Conservation (phyloP, 1,140 invertebrate species). For the Spodoptera frugiperda region DNA sequence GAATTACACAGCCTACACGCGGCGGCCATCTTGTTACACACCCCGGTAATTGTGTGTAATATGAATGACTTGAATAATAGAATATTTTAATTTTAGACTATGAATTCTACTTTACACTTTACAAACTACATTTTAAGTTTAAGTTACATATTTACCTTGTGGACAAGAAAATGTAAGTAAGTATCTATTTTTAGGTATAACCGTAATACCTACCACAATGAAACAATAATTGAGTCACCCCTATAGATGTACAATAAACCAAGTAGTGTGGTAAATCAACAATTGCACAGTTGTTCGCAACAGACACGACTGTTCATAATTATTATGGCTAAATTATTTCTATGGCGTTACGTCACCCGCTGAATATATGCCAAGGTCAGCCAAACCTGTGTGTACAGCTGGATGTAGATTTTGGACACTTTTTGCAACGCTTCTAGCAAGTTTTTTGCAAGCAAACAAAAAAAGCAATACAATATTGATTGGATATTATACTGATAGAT, state of each 20-base stretch:
- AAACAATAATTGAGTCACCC: neutral
- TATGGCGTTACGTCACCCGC: constrained; percentile 8
- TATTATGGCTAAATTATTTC: constrained; percentile 26
- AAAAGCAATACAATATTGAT: neutral
- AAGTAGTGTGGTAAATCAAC: neutral
- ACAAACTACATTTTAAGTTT: too few relatives aligned
- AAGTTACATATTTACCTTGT: too few relatives aligned
- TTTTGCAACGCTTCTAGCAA: neutral
- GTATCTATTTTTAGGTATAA: too few relatives aligned
- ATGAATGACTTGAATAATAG: too few relatives aligned
- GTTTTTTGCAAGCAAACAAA: constrained; percentile 4
- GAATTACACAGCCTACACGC: neutral
- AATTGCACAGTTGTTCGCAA: neutral
- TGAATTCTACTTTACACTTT: too few relatives aligned
- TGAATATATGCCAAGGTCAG: constrained; percentile 16
- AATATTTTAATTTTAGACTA: too few relatives aligned
- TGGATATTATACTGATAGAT: neutral
- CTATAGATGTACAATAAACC: neutral
- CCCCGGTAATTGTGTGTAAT: too few relatives aligned
- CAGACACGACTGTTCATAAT: neutral
- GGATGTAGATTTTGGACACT: constrained; percentile 1
- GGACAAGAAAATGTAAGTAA: too few relatives aligned
- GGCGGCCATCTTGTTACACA: too few relatives aligned
- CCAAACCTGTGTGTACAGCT: neutral
- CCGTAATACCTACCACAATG: neutral